Conservation (phyloP, 2,888 invertebrate species). For the Dusona sp. region DNA sequence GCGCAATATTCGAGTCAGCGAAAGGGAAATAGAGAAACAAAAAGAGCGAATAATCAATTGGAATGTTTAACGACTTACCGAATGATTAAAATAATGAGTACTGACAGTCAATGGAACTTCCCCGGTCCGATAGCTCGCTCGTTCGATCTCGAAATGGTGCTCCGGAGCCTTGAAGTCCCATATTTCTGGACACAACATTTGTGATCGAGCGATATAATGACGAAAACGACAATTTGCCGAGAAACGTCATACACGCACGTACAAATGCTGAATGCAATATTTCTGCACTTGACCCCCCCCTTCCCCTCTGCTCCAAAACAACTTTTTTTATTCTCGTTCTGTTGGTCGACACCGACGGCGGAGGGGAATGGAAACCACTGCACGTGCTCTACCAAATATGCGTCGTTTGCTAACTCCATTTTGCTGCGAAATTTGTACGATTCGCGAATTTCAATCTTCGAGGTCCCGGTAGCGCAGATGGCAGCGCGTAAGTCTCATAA, state of each 20-base stretch:
- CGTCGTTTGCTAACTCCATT: constrained; percentile 8
- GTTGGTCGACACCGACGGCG: background rate
- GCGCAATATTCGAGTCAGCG: constrained; percentile 49
- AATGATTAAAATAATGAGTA: constrained; percentile 86
- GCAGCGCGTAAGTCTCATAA: constrained; percentile 83
- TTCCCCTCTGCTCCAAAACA: background rate
- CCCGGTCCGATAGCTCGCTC: constrained; percentile 75
- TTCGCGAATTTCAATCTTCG: too few species aligned
- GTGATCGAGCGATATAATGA: constrained; percentile 58
- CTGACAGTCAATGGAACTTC: constrained; percentile 79
- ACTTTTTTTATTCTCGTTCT: background rate
- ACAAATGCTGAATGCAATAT: constrained; percentile 25
- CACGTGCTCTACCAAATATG: constrained; percentile 50
- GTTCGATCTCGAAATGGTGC: constrained; percentile 81
- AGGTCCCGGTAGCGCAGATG: constrained; percentile 79
- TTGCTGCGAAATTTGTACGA: background rate
- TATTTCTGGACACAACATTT: constrained; percentile 87
- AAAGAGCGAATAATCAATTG: background rate
- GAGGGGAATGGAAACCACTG: constrained; percentile 5
- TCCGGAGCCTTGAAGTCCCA: constrained; percentile 86
- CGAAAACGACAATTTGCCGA: constrained; percentile 37
- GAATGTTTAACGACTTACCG: constrained; percentile 82
- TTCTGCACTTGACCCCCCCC: background rate
- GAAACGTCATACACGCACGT: constrained; percentile 47
- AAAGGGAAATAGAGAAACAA: background rate